Percentiles rank a stretch among this genome's conserved stretches.
These are phyloP conservation scores for Apistogramma diplotaenia DNA, from an alignment of 2,113 vertebrate genomes.

Conservation along the genomic window DNA sequence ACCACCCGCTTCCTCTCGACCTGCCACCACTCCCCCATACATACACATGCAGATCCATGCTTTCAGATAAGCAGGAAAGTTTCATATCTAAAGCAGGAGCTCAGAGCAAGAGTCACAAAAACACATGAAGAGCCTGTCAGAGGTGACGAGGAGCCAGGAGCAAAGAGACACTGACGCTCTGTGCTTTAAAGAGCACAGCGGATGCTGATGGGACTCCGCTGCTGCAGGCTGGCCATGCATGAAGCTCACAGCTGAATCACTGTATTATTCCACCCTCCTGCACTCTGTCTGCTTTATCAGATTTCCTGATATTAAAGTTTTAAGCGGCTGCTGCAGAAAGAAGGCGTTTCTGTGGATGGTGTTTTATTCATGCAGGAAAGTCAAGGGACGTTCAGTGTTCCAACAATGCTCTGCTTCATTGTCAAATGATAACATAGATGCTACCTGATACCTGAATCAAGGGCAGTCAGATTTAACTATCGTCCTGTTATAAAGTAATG, in stretches of 20 bases:
- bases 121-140: not conserved
- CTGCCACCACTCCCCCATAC: too few relatives aligned
- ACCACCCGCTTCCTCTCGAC: too few relatives aligned
- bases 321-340: not conserved
- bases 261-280: constrained; percentile 40
- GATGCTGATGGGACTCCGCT: not conserved
- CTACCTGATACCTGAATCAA: not conserved
- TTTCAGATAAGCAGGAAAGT: not conserved
- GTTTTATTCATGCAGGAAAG: constrained; percentile 19
- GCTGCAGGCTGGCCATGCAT: constrained; percentile 25
- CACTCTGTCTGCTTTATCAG: constrained; percentile 11
- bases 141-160: constrained; percentile 1
- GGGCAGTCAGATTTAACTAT: not conserved
- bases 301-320: constrained; percentile 32
- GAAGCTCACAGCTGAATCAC: constrained; percentile 45
- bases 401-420: not conserved
- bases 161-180: not conserved
- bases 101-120: not conserved
- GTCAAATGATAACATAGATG: not conserved
- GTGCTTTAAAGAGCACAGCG: not conserved
- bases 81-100: not conserved
- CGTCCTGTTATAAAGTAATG: not conserved
- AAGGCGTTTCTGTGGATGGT: not conserved
- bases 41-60: not conserved
- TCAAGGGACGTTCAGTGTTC: not conserved